Evolutionary conservation across 2,113 vertebrate genomes (phyloP).

Genomic region (Suncus etruscus): DNA sequence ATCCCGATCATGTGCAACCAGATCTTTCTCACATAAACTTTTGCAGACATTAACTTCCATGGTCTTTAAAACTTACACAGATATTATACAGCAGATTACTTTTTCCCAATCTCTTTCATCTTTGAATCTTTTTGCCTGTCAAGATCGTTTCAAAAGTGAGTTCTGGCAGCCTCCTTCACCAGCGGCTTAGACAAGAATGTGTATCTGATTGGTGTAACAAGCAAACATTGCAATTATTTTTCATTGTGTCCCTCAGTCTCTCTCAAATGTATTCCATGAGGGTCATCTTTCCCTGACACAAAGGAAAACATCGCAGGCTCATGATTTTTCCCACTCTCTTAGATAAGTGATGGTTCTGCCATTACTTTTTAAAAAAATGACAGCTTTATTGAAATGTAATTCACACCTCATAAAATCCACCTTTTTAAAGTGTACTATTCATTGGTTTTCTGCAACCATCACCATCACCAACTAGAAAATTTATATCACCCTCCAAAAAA

Average conservation of each 20-base stretch:
- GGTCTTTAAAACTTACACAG: slow-evolving; percentile 20
- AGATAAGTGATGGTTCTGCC: not conserved
- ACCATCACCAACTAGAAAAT: not conserved
- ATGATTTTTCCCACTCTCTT: slow-evolving; percentile 4
- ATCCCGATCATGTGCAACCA: not conserved
- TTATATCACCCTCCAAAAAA: slow-evolving; percentile 12
- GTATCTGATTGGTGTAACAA: not conserved
- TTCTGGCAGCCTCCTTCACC: not conserved
- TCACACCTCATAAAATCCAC: slow-evolving; percentile 37
- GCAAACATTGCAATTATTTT: not conserved
- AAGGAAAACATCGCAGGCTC: not conserved
- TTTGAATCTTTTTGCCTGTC: not conserved
- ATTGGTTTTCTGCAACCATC: not conserved
- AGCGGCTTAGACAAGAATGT: not conserved
- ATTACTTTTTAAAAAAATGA: slow-evolving; percentile 9
- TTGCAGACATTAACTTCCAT: not conserved
- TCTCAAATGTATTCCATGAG: not conserved
- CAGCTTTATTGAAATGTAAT: slow-evolving; percentile 55
- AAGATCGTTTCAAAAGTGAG: slow-evolving; percentile 4
- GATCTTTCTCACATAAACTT: not conserved
- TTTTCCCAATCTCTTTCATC: not conserved
- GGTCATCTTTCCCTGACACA: not conserved
- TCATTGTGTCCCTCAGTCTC: not conserved
- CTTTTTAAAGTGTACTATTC: slow-evolving; percentile 7
- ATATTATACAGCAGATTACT: slow-evolving; percentile 10